Evolutionary conservation across 2,113 vertebrate species (phyloP).

Genomic region (Takifugu flavidus): DNA sequence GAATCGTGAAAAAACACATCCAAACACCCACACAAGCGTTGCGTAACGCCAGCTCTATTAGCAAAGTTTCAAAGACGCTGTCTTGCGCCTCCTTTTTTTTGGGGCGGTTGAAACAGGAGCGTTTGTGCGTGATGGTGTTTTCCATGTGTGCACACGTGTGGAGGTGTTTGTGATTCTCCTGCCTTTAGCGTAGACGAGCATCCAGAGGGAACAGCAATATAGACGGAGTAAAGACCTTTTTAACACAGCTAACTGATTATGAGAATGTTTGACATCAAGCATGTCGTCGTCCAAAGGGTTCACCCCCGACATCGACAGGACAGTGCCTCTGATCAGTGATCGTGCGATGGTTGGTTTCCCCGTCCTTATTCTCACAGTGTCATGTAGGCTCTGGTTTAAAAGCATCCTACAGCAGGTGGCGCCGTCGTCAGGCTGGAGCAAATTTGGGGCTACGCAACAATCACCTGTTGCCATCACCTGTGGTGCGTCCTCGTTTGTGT

Average conservation of each 20-base stretch:
- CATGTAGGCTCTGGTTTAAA: no score
- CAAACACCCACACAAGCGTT: slow-evolving; percentile 70
- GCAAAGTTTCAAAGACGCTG: slow-evolving; percentile 50
- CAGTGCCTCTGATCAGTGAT: no score
- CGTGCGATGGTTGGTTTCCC: no score
- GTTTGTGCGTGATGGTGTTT: slow-evolving; percentile 22
- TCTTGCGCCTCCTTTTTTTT: slow-evolving; percentile 17
- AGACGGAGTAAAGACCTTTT: slow-evolving; percentile 26
- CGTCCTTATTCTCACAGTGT: no score
- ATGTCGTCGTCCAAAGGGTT: no score
- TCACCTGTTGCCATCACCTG: no score
- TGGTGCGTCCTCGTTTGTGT: no score
- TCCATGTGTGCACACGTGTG: slow-evolving; percentile 29
- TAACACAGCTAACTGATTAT: slow-evolving; percentile 16
- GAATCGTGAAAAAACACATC: slow-evolving; percentile 45
- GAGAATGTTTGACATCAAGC: no score
- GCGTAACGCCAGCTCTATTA: slow-evolving; percentile 63
- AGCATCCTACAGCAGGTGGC: no score
- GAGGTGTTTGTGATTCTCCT: slow-evolving; percentile 32
- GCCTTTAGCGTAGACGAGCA: slow-evolving; percentile 27
- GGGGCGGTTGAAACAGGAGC: slow-evolving; percentile 13
- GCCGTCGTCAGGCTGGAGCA: no score
- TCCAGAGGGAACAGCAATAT: slow-evolving; percentile 32
- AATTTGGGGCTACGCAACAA: no score
- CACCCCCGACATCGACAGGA: no score